Conservation (phyloP, 2,113 vertebrate genomes). For the Lepisosteus osseus region DNA sequence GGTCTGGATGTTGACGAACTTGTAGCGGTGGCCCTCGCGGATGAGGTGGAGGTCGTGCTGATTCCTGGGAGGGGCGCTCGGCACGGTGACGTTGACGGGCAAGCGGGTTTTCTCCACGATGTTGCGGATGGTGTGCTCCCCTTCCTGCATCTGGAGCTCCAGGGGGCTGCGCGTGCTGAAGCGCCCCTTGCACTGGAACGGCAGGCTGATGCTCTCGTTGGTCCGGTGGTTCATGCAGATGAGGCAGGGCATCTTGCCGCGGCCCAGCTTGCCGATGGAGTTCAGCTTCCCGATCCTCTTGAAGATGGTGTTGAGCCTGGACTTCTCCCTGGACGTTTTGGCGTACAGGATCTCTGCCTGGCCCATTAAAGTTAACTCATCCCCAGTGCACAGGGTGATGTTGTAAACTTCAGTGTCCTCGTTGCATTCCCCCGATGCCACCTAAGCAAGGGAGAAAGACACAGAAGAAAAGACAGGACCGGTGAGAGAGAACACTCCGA, state of each 20-base stretch:
- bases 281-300: slow-evolving; percentile 95
- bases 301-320: slow-evolving; percentile 93
- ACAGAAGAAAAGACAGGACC: slow-evolving; percentile 21
- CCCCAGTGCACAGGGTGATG: slow-evolving; percentile 90
- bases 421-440: slow-evolving; percentile 94
- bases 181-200: slow-evolving; percentile 93
- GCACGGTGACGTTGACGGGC: slow-evolving; percentile 91
- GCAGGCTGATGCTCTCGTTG: slow-evolving; percentile 96
- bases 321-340: slow-evolving; percentile 91
- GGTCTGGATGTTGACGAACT: slow-evolving; percentile 94
- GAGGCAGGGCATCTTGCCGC: slow-evolving; percentile 95
- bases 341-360: slow-evolving; percentile 98
- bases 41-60: slow-evolving; percentile 93
- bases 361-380: slow-evolving; percentile 96
- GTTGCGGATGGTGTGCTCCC: slow-evolving; percentile 92
- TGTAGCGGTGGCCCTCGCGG: slow-evolving; percentile 93
- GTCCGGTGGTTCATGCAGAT: slow-evolving; percentile 99
- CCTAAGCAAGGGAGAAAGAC: slow-evolving; percentile 52
- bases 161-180: slow-evolving; percentile 94
- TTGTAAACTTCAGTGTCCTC: slow-evolving; percentile 98
- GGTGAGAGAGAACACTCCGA: too few relatives aligned
- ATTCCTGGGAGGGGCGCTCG: slow-evolving; percentile 85
- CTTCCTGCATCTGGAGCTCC: slow-evolving; percentile 97
- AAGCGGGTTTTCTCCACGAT: slow-evolving; percentile 95
- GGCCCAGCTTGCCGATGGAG: slow-evolving; percentile 87